Evolutionary conservation across 2,888 invertebrate species (phyloP), one percentile per base, ranked within the genome.

Genomic region (Acronicta psi): DNA sequence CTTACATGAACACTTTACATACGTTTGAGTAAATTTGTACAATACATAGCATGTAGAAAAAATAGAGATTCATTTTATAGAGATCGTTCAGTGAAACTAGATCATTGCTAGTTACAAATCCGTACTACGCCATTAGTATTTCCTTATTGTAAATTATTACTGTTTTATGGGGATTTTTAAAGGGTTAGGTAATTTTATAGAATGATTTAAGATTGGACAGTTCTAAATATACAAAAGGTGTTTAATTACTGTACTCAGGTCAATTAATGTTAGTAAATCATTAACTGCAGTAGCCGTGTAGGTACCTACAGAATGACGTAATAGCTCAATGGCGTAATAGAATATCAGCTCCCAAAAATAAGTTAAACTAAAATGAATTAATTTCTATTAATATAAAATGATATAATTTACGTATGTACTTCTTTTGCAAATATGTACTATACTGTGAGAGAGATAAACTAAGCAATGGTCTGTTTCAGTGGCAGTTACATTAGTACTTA

Each of bases 41-140:
- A 91, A 92, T 90, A 91, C 91, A 90, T 91, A 92, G 91, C 89
- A 88, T 92, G 93, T 94, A 93, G 94, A 93, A 94, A 94, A 94
- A 94, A 94, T 94, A 94, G 92, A 93, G 92, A 92, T 93, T 93
- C 91, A 91, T 73, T 91, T 92, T 89, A 86, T 88, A 92, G 93
- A 94, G 91, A 92, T 91, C 91, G 87, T 86, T 83, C 93, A 93
- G 90, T 94, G 93, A 94, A 94, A 94, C 93, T 77, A 89, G 89
- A 86, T 89, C 93, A 93, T 94, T 86, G 89, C 85, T 46, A 47
- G n/a, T 45, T 36, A 14, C 3, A 25, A 65, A 31, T 44, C 52
- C 46, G 34, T 49, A 61, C 57, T 41, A 62, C 69, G 58, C 66
- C 54, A 42, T 38, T 31, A 34, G 25, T 44, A 13, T 38, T 37